These are phyloP conservation scores for Notamacropus eugenii DNA, from an alignment of 2,797 vertebrate species.

Conservation along the genomic window DNA sequence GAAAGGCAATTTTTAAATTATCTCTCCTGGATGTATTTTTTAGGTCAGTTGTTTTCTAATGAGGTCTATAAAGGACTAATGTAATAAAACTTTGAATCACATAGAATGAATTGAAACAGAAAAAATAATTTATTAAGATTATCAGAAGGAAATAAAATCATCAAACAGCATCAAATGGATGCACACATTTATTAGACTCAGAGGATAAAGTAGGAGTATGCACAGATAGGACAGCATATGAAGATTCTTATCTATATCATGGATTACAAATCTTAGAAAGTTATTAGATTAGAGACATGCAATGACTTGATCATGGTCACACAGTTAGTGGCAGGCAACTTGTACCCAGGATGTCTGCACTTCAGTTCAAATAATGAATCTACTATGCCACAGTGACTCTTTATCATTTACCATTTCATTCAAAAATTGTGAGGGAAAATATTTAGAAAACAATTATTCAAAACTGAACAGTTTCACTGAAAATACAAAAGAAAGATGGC, in stretches of 20 bases:
- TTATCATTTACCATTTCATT: background rate
- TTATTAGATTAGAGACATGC: background rate
- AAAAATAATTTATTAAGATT: background rate
- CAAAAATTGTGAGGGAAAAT: background rate
- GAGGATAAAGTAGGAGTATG: background rate
- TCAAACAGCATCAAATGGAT: background rate
- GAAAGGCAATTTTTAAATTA: too few relatives aligned
- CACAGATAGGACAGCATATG: background rate
- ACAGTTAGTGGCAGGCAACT: background rate
- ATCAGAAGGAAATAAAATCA: background rate
- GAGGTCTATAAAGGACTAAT: too few relatives aligned
- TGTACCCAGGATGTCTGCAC: background rate
- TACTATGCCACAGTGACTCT: background rate
- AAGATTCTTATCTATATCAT: background rate
- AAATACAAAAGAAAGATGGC: background rate
- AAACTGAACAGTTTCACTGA: background rate
- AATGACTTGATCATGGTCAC: background rate
- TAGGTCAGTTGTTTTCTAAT: too few relatives aligned
- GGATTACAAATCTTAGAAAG: background rate
- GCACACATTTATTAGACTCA: background rate
- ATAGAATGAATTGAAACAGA: background rate
- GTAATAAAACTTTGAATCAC: background rate
- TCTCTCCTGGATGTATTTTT: too few relatives aligned
- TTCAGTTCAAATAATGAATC: background rate
- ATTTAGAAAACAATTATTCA: background rate